Base-by-base conservation (phyloP, 2,888 invertebrate species). In the Polydrusus tereticollis region DNA sequence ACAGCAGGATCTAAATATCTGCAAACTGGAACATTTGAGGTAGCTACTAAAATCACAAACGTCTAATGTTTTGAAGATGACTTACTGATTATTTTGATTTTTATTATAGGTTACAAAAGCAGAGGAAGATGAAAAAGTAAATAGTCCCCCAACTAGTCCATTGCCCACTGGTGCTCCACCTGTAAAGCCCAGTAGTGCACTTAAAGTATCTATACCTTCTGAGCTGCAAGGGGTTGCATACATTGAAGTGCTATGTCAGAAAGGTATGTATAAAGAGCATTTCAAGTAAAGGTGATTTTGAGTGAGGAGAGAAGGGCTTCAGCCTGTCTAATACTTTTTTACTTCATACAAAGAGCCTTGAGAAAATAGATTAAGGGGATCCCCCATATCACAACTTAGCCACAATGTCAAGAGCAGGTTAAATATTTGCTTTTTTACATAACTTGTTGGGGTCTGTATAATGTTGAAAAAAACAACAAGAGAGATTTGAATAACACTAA, bases 221-320 rank as follows among this genome's bases (percentile, higher is more conserved):
- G 98, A 98, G 84, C 87, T 98, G 66, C 97, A 98, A 85, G 98
- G 98, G 1, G 95, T 96, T 12, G 97, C 97, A 0, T 98, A 97
- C 83, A 98, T 98, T 77, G 96, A 97, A 84, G 98, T 98, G 4
- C 89, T 96, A 41, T 97, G 98, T 78, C 96, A 97, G 83, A 97
- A 97, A 90, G 94, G 94, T 91, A 72, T 58, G 21, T 14, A 33
- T 62, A n/a, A n/a, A n/a, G n/a, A n/a, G n/a, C n/a, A n/a, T n/a
- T n/a, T n/a, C n/a, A n/a, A n/a, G n/a, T n/a, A n/a, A n/a, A n/a
- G n/a, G n/a, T n/a, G n/a, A n/a, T n/a, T n/a, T n/a, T n/a, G n/a
- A n/a, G n/a, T n/a, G n/a, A n/a, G n/a, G n/a, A n/a, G n/a, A n/a
- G n/a, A n/a, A n/a, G n/a, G n/a, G n/a, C n/a, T n/a, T n/a, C n/a